phyloP scores from a whole-genome alignment of 2,888 invertebrate genomes.

The Steinernema hermaphroditum region DNA sequence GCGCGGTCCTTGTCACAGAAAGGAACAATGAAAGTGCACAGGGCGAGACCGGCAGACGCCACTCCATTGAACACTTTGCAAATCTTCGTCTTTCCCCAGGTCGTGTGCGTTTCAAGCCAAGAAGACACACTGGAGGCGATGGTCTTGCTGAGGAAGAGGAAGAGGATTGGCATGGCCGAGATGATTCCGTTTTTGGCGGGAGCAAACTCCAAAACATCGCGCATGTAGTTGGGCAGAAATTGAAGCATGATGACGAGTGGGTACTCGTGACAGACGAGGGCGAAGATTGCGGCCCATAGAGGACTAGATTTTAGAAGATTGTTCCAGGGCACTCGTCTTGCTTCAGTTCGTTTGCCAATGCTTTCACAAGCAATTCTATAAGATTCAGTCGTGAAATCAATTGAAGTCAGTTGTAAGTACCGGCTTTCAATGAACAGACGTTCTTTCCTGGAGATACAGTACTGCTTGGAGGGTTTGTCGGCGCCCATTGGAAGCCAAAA shows the following conservation, averaged over 20 bases:
- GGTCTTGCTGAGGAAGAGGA: conserved; percentile 61
- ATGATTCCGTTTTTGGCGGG: conserved; percentile 61
- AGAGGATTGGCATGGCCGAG: conserved; percentile 60
- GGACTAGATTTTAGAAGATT: conserved; percentile 57
- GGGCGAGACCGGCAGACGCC: conserved; percentile 58
- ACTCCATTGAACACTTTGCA: conserved; percentile 64
- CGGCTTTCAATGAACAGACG: conserved; percentile 61
- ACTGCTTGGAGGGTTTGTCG: conserved; percentile 63
- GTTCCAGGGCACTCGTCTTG: conserved; percentile 56
- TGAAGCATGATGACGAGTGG: conserved; percentile 64
- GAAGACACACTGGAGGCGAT: conserved; percentile 59
- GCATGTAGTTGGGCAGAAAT: conserved; percentile 64
- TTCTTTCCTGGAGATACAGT: conserved; percentile 60
- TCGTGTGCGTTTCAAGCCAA: conserved; percentile 52
- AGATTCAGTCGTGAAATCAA: not conserved
- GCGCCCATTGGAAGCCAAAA: conserved; percentile 65
- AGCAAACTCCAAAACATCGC: conserved; percentile 63
- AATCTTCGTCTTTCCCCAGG: conserved; percentile 53
- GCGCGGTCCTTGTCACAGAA: conserved; percentile 59
- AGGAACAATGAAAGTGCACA: conserved; percentile 59
- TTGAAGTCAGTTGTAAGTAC: conserved; percentile 40
- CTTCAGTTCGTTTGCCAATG: conserved; percentile 60
- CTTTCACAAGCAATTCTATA: conserved; percentile 63
- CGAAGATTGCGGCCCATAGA: conserved; percentile 60
- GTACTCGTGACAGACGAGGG: conserved; percentile 54